Percentiles rank a stretch among this genome's conserved stretches.
These are phyloP conservation scores for Macrosiphum euphorbiae DNA, from an alignment of 2,888 invertebrate genomes.

Conservation along the genomic window DNA sequence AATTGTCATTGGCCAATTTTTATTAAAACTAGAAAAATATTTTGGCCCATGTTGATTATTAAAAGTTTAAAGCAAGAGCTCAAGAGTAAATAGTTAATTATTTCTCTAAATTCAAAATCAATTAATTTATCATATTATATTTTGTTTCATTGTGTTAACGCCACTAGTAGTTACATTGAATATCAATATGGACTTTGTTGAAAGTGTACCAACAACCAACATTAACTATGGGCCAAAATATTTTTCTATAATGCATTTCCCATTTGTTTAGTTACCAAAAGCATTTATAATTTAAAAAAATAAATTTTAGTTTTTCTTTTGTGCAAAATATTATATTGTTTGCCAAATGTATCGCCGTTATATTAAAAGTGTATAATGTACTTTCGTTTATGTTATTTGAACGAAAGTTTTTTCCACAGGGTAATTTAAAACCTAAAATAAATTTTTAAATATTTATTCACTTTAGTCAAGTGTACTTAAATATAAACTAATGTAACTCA, in stretches of 20 bases:
- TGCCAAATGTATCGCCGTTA: slow-evolving; percentile 44
- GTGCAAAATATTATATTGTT: slow-evolving; percentile 45
- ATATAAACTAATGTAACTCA: slow-evolving; percentile 60
- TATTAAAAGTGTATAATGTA: slow-evolving; percentile 43
- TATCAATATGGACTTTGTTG: background rate
- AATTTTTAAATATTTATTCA: slow-evolving; percentile 55
- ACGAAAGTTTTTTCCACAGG: slow-evolving; percentile 57
- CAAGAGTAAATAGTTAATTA: background rate
- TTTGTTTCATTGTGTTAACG: no score
- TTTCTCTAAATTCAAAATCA: background rate
- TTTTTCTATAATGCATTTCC: slow-evolving; percentile 49
- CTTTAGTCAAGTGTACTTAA: slow-evolving; percentile 65
- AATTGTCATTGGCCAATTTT: slow-evolving; percentile 42
- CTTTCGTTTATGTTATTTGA: slow-evolving; percentile 44
- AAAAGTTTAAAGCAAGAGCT: background rate
- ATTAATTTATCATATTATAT: background rate
- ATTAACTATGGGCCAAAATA: slow-evolving; percentile 36
- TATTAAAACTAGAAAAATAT: slow-evolving; percentile 53
- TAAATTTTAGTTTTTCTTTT: slow-evolving; percentile 44
- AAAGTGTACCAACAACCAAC: background rate
- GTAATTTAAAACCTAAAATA: slow-evolving; percentile 58
- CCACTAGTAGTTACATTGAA: no score
- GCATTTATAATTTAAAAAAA: slow-evolving; percentile 52
- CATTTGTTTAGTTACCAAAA: slow-evolving; percentile 62
- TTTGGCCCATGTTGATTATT: background rate